Evolutionary conservation across 2,113 vertebrate genomes (phyloP).

Genomic region (Cebus imitator): DNA sequence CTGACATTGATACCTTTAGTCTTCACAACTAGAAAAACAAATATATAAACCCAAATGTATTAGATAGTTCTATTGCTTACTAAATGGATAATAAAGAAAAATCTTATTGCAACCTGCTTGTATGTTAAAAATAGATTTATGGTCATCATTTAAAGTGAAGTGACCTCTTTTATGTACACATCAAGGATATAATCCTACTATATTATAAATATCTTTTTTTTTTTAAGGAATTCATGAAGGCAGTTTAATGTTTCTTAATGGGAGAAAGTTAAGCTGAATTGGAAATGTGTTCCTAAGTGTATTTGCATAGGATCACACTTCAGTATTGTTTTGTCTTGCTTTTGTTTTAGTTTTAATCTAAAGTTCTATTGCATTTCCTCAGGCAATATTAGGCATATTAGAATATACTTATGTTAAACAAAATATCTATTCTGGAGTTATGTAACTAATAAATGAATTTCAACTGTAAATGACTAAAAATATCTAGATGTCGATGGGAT

Average conservation of each 20-base stretch:
- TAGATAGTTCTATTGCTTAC: neutral
- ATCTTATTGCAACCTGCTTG: neutral
- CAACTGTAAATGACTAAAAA: neutral
- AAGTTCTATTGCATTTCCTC: neutral
- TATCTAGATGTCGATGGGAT: neutral
- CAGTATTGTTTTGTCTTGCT: neutral
- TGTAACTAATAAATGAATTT: neutral
- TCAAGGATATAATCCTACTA: neutral
- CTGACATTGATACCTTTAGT: neutral
- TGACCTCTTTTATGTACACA: neutral
- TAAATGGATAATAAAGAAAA: neutral
- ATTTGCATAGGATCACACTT: neutral
- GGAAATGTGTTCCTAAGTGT: neutral
- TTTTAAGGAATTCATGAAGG: neutral
- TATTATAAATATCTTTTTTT: neutral
- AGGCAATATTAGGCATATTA: neutral
- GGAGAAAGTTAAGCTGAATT: conserved; percentile 24
- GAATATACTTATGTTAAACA: neutral
- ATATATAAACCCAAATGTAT: neutral
- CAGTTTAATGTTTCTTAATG: conserved; percentile 18
- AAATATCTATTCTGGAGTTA: neutral
- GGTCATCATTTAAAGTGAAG: neutral
- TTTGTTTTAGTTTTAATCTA: conserved; percentile 30
- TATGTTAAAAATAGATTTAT: neutral
- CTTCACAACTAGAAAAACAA: neutral